phyloP scores from a whole-genome alignment of 2,113 vertebrate genomes.

The Origma solitaria region DNA sequence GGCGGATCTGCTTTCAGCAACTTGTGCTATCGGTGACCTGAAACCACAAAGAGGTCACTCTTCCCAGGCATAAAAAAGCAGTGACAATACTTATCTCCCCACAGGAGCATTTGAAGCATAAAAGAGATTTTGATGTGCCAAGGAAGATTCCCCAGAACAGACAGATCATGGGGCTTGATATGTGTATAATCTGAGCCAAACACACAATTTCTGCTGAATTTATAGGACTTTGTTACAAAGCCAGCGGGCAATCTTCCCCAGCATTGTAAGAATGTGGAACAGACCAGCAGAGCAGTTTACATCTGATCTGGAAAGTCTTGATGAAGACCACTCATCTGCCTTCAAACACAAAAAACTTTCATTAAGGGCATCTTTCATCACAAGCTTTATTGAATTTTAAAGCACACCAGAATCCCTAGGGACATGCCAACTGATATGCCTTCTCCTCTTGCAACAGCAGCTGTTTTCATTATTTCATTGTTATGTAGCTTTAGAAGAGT shows the following conservation, averaged over 20 bases:
- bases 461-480: not conserved
- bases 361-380: not conserved
- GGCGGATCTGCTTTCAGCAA: not conserved
- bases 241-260: not conserved
- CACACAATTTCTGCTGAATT: not conserved
- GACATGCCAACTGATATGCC: not conserved
- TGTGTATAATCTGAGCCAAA: not conserved
- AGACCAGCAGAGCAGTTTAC: not conserved
- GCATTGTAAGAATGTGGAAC: not conserved
- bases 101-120: not conserved
- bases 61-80: not conserved
- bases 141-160: not conserved
- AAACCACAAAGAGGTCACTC: not conserved
- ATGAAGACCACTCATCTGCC: not conserved
- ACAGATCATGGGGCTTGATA: not conserved
- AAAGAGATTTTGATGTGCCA: not conserved
- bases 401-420: not conserved
- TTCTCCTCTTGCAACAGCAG: not conserved
- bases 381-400: not conserved
- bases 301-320: not conserved
- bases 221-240: not conserved
- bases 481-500: not conserved
- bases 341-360: not conserved
- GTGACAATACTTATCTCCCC: not conserved
- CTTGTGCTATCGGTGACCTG: not conserved